Conservation (phyloP, 1,140 invertebrate species). For the Asbolus verrucosus region DNA sequence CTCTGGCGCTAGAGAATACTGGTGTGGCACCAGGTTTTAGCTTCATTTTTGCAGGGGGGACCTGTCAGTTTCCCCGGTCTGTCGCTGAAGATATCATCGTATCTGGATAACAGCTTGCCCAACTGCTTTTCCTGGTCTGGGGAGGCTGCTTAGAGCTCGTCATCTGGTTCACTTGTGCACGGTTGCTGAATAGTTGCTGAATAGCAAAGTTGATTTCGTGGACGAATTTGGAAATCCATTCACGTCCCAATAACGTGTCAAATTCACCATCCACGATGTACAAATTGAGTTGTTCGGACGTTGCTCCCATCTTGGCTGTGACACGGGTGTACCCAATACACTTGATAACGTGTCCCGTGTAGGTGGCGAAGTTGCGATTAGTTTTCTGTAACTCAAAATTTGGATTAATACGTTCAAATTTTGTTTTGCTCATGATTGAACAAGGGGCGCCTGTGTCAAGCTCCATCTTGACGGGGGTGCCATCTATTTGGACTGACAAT, state of each 20-base stretch:
- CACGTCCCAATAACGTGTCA: slow-evolving; percentile 46
- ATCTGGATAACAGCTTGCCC: too few species aligned
- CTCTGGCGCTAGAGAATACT: slow-evolving; percentile 42
- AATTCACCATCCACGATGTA: slow-evolving; percentile 50
- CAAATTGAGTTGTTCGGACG: slow-evolving; percentile 38
- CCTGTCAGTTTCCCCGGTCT: too few species aligned
- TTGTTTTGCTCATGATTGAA: slow-evolving; percentile 47
- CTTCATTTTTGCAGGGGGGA: slow-evolving; percentile 10
- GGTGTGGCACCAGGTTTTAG: slow-evolving; percentile 34
- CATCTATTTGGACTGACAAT: too few species aligned
- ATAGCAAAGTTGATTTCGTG: slow-evolving; percentile 30
- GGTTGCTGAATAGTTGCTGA: background rate
- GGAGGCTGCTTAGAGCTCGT: too few species aligned
- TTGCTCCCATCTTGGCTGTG: slow-evolving; percentile 44
- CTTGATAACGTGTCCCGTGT: slow-evolving; percentile 47
- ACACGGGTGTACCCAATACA: slow-evolving; percentile 47
- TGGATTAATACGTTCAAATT: slow-evolving; percentile 40
- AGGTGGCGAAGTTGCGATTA: slow-evolving; percentile 50
- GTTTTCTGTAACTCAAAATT: slow-evolving; percentile 28
- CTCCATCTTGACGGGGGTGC: background rate
- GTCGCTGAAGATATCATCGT: too few species aligned
- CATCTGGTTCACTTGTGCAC: background rate
- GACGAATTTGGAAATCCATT: slow-evolving; percentile 52
- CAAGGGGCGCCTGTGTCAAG: slow-evolving; percentile 48
- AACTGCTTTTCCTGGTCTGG: slow-evolving; percentile 3